Evolutionary conservation across 2,888 invertebrate genomes (phyloP), one percentile per base, ranked within the genome.

Genomic region (Dynastes grantii): DNA sequence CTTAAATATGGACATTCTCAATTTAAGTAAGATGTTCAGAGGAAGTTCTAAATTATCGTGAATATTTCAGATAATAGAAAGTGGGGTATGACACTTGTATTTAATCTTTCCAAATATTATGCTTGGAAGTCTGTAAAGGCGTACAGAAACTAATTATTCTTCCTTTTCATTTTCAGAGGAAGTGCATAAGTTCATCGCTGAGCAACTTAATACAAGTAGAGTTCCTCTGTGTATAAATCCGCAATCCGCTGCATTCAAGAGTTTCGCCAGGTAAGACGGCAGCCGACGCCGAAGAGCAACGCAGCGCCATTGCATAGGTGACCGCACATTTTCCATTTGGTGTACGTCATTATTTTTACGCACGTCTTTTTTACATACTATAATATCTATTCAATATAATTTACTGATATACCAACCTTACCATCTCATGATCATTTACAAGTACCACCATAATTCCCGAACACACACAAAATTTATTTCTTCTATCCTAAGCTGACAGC

Each of bases 201-300:
- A 98, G 90, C 97, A 98, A 90, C 92, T 97, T 89, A 96, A 97
- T 89, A 96, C 97, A 87, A 96, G 96, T 88, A 95, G 98, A 84
- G 98, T 99, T 86, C 99, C 99, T 84, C 93, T 99, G 86, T 99
- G 99, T 93, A 99, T 99, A 92, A 99, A 99, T 92, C 99, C 99
- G 86, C 98, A 98, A 91, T 98, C 98, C 88, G 98, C 98, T 89
- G 98, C 99, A 90, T 99, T 98, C 93, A 98, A 98, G 93, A 98
- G 97, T 93, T 99, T 99, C 94, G 97, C 98, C 92, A 99, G 98
- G 98, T 99, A 96, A 96, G 94, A 89, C 87, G 88, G 88, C 87
- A 87, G 87, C 87, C 83, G 81, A 82, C 86, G 84, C 83, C 85
- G 84, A 86, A 87, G 87, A 87, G 86, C 88, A 89, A 87, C 89